These are phyloP conservation scores for Geotrupes spiniger DNA, from an alignment of 2,888 invertebrate genomes.

Conservation along the genomic window DNA sequence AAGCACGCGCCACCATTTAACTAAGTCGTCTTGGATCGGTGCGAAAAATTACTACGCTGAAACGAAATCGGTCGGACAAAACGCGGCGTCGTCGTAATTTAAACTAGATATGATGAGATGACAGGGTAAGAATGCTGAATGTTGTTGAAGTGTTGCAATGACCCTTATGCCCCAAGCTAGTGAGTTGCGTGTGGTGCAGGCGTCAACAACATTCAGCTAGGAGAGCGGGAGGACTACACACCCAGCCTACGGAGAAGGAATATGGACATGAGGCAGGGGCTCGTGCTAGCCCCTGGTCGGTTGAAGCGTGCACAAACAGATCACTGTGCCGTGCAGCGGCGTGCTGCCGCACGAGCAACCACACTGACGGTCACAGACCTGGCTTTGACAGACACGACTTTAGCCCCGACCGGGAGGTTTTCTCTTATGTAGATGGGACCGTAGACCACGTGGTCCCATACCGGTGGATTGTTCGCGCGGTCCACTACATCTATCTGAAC, in stretches of 20 bases:
- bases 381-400: constrained; percentile 97
- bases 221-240: constrained; percentile 23
- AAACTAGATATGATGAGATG: constrained; percentile 6
- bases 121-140: constrained; percentile 37
- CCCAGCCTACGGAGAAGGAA: constrained; percentile 20
- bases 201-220: constrained; percentile 50
- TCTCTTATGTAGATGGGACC: constrained; percentile 97
- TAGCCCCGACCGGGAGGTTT: constrained; percentile 96
- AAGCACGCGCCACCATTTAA: no score
- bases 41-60: no score
- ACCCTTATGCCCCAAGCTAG: constrained; percentile 45
- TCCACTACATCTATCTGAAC: constrained; percentile 98
- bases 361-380: constrained; percentile 72
- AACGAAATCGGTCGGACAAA: no score
- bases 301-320: constrained; percentile 52
- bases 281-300: constrained; percentile 61
- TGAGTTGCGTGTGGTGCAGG: constrained; percentile 50
- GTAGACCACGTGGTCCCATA: constrained; percentile 95
- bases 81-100: no score
- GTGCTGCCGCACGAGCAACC: constrained; percentile 47
- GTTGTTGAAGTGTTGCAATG: constrained; percentile 48
- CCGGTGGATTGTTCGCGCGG: constrained; percentile 96
- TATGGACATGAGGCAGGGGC: constrained; percentile 50
- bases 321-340: constrained; percentile 49
- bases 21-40: no score